A percentile compares a stretch with the other conserved stretches of the same genome.
phyloP scores from a whole-genome alignment of 2,888 invertebrate genomes.

The Willowsia nigromaculata region DNA sequence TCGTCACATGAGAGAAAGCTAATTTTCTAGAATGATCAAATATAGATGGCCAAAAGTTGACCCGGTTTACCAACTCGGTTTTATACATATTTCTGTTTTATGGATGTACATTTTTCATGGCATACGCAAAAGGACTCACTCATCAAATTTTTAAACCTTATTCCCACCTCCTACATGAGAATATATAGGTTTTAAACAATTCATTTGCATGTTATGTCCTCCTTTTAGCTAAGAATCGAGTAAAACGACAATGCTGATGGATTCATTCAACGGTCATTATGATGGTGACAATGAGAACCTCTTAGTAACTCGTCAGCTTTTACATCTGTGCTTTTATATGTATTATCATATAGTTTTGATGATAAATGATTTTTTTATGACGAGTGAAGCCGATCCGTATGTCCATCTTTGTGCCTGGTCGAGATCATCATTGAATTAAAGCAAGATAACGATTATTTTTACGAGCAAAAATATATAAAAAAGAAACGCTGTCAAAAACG shows the following conservation, averaged over 20 bases:
- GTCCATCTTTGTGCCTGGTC: not conserved
- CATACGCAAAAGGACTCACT: not conserved
- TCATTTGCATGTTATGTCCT: not conserved
- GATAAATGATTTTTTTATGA: not conserved
- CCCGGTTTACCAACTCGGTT: too few relatives aligned
- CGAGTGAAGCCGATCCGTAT: not conserved
- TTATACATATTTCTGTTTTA: too few relatives aligned
- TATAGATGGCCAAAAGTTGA: too few relatives aligned
- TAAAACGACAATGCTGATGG: not conserved
- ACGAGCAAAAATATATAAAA: too few relatives aligned
- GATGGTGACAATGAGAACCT: not conserved
- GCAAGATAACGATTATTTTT: not conserved
- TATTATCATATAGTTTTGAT: not conserved
- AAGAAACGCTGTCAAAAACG: not conserved
- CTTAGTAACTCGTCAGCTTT: not conserved
- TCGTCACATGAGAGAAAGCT: too few relatives aligned
- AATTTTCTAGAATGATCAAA: too few relatives aligned
- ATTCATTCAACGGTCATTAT: not conserved
- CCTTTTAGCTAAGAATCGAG: not conserved
- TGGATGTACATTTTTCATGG: too few relatives aligned
- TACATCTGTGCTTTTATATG: not conserved
- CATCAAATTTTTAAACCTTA: not conserved
- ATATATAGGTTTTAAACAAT: not conserved
- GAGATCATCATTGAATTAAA: conserved; percentile 8
- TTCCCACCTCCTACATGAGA: not conserved